Percentiles rank a stretch among this genome's conserved stretches.
These are phyloP conservation scores for Anguilla megastoma DNA, from an alignment of 2,797 vertebrate species.

Conservation along the genomic window DNA sequence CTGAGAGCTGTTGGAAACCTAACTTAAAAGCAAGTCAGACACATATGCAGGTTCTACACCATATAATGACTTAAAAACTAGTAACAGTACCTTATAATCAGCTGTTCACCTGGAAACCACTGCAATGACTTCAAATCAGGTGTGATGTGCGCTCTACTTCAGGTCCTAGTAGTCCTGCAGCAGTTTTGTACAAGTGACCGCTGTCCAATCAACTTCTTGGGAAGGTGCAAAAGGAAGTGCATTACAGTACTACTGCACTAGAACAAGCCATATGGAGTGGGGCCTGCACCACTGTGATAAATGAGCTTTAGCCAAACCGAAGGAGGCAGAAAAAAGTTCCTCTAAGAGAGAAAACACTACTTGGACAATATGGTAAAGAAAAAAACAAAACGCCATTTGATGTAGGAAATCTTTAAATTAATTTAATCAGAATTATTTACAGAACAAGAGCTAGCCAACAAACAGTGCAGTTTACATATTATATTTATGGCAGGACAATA, in stretches of 20 bases:
- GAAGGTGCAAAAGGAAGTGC: background rate
- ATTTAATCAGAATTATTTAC: conserved; percentile 83
- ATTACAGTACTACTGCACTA: background rate
- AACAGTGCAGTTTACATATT: conserved; percentile 58
- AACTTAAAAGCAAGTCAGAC: too few species aligned
- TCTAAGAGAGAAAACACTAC: too few species aligned
- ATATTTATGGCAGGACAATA: conserved; percentile 49
- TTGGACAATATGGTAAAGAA: background rate
- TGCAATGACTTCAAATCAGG: background rate
- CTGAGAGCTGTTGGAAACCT: too few species aligned
- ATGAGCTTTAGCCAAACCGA: too few species aligned
- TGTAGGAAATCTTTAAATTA: conserved; percentile 75
- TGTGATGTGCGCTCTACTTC: background rate
- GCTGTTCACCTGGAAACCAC: background rate
- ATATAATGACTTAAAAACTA: background rate
- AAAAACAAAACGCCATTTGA: background rate
- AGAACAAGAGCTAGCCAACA: conserved; percentile 65
- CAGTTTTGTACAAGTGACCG: background rate
- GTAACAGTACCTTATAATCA: background rate
- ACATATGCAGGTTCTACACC: too few species aligned
- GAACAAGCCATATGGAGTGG: too few species aligned
- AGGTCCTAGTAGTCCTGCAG: background rate
- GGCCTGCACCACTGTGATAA: too few species aligned
- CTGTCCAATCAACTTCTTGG: background rate
- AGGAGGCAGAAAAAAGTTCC: too few species aligned